Conservation (phyloP, 1,140 invertebrate species). For the Temnothorax curvispinosus region DNA sequence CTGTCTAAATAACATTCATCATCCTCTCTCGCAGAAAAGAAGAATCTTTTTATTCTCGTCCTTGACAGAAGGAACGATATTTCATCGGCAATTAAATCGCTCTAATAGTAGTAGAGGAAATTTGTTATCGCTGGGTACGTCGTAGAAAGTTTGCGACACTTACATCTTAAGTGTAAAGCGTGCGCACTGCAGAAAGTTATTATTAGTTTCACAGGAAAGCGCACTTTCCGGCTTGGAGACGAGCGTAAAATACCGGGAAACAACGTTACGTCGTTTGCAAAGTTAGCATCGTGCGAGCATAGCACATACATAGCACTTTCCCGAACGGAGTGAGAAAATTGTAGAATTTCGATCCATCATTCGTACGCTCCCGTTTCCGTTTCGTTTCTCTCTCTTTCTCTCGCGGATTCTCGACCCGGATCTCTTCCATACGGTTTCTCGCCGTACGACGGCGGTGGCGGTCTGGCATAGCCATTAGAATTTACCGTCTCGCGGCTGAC, state of each 20-base stretch:
- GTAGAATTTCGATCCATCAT: slow-evolving; percentile 66
- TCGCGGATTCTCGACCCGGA: neutral
- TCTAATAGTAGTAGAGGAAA: slow-evolving; percentile 44
- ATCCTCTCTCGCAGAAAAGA: neutral
- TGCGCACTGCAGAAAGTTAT: slow-evolving; percentile 60
- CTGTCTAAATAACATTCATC: slow-evolving; percentile 6
- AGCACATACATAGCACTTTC: slow-evolving; percentile 44
- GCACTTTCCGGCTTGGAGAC: slow-evolving; percentile 42
- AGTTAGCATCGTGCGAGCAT: slow-evolving; percentile 56
- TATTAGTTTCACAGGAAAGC: slow-evolving; percentile 43
- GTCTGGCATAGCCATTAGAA: slow-evolving; percentile 50
- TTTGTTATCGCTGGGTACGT: slow-evolving; percentile 49
- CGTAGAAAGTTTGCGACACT: slow-evolving; percentile 49
- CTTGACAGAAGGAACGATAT: slow-evolving; percentile 39
- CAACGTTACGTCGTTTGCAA: slow-evolving; percentile 61
- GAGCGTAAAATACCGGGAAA: slow-evolving; percentile 65
- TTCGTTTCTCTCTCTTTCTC: neutral
- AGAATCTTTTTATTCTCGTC: slow-evolving; percentile 16
- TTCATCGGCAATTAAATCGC: slow-evolving; percentile 57
- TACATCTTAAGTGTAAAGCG: slow-evolving; percentile 58
- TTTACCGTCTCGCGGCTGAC: slow-evolving; percentile 62
- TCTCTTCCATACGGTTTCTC: neutral
- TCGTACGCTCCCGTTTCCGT: slow-evolving; percentile 25
- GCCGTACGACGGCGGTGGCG: neutral
- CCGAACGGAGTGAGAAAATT: slow-evolving; percentile 49